Conservation (phyloP, 2,113 vertebrate species). For the Pimephales promelas region DNA sequence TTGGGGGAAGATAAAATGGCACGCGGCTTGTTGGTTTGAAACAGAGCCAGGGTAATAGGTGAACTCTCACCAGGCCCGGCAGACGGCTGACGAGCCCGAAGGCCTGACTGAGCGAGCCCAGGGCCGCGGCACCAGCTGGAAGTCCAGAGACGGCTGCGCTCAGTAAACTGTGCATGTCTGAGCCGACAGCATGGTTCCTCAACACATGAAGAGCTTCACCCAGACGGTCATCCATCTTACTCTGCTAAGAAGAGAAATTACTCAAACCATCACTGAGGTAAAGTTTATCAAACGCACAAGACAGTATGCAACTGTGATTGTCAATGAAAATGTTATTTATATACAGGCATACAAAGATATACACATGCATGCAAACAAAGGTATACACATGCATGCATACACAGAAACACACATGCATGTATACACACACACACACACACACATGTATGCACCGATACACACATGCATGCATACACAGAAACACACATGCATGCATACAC, state of each 20-base stretch:
- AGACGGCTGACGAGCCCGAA: slow-evolving; percentile 83
- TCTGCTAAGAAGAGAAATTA: slow-evolving; percentile 70
- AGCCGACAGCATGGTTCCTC: slow-evolving; percentile 86
- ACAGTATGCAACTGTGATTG: neutral
- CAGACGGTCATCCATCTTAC: slow-evolving; percentile 93
- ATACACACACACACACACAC: no score
- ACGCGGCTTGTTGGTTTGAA: neutral
- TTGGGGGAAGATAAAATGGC: neutral
- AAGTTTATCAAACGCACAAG: neutral
- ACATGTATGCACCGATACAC: no score
- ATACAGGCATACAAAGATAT: neutral
- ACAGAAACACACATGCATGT: neutral
- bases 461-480: no score
- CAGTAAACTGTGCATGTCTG: slow-evolving; percentile 85
- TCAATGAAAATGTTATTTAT: neutral
- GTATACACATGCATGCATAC: neutral
- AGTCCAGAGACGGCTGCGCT: slow-evolving; percentile 64
- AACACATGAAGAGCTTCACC: slow-evolving; percentile 96
- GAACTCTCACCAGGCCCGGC: slow-evolving; percentile 74
- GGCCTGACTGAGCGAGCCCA: slow-evolving; percentile 76
- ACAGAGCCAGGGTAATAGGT: neutral
- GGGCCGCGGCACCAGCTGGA: slow-evolving; percentile 48
- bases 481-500: no score
- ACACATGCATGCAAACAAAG: neutral
- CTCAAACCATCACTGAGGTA: neutral